Conservation (phyloP, 2,797 vertebrate species). For the Coccyzus lansbergi region DNA sequence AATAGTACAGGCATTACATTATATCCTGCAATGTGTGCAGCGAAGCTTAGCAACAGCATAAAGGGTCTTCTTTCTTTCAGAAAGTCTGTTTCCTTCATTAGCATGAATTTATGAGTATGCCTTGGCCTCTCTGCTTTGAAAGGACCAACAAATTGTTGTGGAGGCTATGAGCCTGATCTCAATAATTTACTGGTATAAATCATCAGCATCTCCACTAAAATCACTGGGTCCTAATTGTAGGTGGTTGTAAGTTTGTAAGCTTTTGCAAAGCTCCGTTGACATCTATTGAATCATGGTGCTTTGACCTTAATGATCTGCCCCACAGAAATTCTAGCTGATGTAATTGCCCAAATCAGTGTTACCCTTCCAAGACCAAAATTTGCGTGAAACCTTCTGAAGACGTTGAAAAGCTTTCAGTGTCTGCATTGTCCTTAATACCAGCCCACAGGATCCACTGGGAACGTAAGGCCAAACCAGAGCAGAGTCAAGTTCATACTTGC, state of each 20-base stretch:
- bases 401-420: neutral
- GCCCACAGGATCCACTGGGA: neutral
- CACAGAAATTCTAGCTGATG: neutral
- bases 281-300: neutral
- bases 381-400: neutral
- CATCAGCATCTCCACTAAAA: neutral
- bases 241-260: neutral
- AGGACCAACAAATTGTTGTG: neutral
- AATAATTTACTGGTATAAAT: neutral
- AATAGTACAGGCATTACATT: neutral
- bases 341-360: neutral
- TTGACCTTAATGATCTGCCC: neutral
- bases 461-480: neutral
- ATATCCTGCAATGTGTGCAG: neutral
- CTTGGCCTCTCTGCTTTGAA: neutral
- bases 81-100: slow-evolving; percentile 4
- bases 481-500: neutral
- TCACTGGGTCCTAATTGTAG: neutral
- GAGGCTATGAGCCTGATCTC: neutral
- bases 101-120: neutral
- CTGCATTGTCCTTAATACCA: neutral
- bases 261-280: neutral
- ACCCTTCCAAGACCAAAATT: neutral
- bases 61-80: neutral
- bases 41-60: neutral